phyloP scores from a whole-genome alignment of 2,888 invertebrate genomes.

The Achlya flavicornis region DNA sequence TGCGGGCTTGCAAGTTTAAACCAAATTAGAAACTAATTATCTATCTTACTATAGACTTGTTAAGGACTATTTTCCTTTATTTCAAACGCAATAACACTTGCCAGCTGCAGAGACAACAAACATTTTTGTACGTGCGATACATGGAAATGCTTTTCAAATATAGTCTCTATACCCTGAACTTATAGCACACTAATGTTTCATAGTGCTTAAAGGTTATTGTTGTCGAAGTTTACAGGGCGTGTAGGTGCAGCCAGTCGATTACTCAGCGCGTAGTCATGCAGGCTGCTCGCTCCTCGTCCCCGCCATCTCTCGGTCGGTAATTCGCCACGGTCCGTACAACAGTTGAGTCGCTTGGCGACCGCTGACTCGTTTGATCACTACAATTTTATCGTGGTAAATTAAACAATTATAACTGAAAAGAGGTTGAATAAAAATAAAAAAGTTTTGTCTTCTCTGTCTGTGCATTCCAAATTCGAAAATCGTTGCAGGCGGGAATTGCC shows the following conservation, averaged over 20 bases:
- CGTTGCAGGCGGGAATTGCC: slow-evolving; percentile 37
- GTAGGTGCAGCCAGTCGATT: slow-evolving; percentile 72
- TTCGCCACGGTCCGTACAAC: slow-evolving; percentile 49
- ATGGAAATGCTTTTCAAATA: neutral
- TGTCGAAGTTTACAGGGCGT: slow-evolving; percentile 50
- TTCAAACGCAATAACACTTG: slow-evolving; percentile 28
- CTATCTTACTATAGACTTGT: slow-evolving; percentile 20
- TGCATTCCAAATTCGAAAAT: slow-evolving; percentile 39
- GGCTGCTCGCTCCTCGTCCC: slow-evolving; percentile 52
- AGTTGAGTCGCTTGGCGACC: slow-evolving; percentile 72
- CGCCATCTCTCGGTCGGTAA: slow-evolving; percentile 60
- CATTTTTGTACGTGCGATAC: neutral
- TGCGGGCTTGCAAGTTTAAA: slow-evolving; percentile 35
- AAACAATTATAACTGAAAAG: slow-evolving; percentile 22
- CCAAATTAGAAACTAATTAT: slow-evolving; percentile 13
- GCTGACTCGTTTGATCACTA: slow-evolving; percentile 73
- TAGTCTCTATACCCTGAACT: neutral
- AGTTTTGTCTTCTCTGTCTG: slow-evolving; percentile 28
- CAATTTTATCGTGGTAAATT: slow-evolving; percentile 8
- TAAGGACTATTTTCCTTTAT: slow-evolving; percentile 33
- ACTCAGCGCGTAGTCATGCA: slow-evolving; percentile 75
- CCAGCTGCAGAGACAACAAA: slow-evolving; percentile 20
- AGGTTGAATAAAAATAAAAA: slow-evolving; percentile 11
- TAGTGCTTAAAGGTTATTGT: slow-evolving; percentile 18
- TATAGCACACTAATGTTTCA: neutral